Evolutionary conservation across 2,888 invertebrate genomes (phyloP).

Genomic region (Ormyrus thymus): DNA sequence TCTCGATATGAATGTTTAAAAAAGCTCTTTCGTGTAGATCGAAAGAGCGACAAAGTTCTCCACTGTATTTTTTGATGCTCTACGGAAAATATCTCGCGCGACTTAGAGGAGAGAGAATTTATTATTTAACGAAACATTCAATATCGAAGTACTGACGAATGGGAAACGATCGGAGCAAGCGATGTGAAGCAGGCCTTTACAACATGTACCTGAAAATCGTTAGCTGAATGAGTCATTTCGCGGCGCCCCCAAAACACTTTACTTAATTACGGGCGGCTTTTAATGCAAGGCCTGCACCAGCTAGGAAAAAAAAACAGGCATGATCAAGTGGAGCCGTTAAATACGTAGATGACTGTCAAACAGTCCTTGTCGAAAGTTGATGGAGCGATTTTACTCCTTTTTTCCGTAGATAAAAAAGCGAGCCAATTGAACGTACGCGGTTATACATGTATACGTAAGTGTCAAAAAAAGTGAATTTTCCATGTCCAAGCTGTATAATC

Average conservation of each 20-base stretch:
- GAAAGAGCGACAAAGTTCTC: conserved; percentile 8
- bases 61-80: conserved; percentile 33
- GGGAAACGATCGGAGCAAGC: conserved; percentile 18
- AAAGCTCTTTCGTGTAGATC: conserved; percentile 1
- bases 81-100: conserved; percentile 1
- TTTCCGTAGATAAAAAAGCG: conserved; percentile 18
- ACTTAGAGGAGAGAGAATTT: background rate
- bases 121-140: background rate
- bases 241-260: background rate
- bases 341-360: conserved; percentile 34
- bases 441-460: conserved; percentile 1
- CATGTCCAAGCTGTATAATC: conserved; percentile 28
- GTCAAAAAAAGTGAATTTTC: conserved; percentile 25
- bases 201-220: conserved; percentile 53
- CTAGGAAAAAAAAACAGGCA: conserved; percentile 10
- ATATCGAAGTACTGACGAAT: background rate
- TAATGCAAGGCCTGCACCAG: conserved; percentile 29
- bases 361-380: conserved; percentile 22
- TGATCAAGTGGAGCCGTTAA: conserved; percentile 7
- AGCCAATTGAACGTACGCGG: conserved; percentile 28
- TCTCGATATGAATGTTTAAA: conserved; percentile 16
- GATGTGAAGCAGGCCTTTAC: conserved; percentile 48
- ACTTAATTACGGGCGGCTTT: conserved; percentile 7
- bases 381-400: conserved; percentile 26
- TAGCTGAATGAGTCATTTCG: conserved; percentile 28